Conservation (phyloP, 2,888 invertebrate species). For the Nymphalis polychloros region DNA sequence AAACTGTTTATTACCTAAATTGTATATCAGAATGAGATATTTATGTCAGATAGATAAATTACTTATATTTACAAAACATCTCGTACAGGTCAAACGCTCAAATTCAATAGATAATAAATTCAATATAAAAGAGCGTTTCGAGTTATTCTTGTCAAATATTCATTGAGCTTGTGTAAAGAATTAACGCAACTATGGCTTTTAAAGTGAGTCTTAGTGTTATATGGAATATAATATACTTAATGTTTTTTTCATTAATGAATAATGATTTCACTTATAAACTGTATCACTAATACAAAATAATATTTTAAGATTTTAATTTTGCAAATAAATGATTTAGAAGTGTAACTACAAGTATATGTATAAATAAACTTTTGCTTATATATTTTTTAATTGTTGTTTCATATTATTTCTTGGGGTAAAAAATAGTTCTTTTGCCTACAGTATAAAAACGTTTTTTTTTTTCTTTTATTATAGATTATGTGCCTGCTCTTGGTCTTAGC, state of each 20-base stretch:
- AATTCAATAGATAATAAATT: slow-evolving; percentile 23
- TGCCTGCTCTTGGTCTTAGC: slow-evolving; percentile 40
- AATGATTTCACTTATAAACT: no score
- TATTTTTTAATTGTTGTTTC: no score
- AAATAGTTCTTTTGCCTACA: no score
- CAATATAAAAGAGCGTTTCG: slow-evolving; percentile 23
- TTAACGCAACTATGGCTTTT: slow-evolving; percentile 42
- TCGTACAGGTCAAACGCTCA: slow-evolving; percentile 28
- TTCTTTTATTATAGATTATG: slow-evolving; percentile 39
- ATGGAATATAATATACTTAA: background rate
- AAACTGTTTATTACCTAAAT: slow-evolving; percentile 8
- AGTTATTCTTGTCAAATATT: background rate
- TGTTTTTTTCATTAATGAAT: no score
- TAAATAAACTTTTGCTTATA: no score
- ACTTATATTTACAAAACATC: slow-evolving; percentile 21
- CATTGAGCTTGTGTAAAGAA: background rate
- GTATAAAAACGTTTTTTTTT: no score
- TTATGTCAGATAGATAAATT: slow-evolving; percentile 14
- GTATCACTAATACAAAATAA: no score
- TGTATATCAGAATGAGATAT: slow-evolving; percentile 10
- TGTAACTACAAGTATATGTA: no score
- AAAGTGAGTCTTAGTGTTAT: slow-evolving; percentile 43
- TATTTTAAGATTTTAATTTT: no score
- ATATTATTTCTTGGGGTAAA: no score
- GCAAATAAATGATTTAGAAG: no score